Conservation (phyloP, 2,113 vertebrate genomes). For the Orthonyx spaldingii region DNA sequence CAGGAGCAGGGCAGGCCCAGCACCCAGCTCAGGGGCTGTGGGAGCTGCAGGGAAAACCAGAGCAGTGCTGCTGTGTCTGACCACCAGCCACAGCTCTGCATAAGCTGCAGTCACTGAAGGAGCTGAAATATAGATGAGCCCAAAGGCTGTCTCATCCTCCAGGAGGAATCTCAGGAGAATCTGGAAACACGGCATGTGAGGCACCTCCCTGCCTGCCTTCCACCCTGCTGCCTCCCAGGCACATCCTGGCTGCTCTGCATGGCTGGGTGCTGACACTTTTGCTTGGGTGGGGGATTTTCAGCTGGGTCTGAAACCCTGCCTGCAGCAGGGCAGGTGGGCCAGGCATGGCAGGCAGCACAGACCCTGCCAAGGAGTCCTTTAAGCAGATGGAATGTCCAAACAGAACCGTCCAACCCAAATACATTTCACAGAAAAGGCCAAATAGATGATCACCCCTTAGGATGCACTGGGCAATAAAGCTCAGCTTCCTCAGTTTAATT, state of each 20-base stretch:
- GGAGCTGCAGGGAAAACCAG: background rate
- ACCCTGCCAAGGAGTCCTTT: background rate
- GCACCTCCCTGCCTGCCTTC: background rate
- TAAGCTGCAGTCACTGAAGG: background rate
- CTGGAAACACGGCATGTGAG: background rate
- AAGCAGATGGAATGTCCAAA: background rate
- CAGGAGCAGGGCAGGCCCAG: background rate
- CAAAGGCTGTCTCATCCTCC: background rate
- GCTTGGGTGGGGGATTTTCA: background rate
- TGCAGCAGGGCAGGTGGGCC: background rate
- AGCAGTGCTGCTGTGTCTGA: background rate
- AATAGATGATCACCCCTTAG: fast-evolving
- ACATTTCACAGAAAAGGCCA: background rate
- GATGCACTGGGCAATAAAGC: background rate
- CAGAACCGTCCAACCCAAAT: background rate
- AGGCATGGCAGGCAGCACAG: background rate
- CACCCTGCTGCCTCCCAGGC: background rate
- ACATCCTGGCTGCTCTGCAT: background rate
- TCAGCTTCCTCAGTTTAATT: background rate
- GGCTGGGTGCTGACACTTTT: background rate
- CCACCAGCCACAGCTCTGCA: background rate
- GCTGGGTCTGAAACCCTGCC: background rate
- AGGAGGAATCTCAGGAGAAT: background rate
- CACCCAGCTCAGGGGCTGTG: background rate
- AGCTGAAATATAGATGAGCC: constrained; percentile 46